Conservation (phyloP, 2,888 invertebrate genomes). For the Archips xylosteana region DNA sequence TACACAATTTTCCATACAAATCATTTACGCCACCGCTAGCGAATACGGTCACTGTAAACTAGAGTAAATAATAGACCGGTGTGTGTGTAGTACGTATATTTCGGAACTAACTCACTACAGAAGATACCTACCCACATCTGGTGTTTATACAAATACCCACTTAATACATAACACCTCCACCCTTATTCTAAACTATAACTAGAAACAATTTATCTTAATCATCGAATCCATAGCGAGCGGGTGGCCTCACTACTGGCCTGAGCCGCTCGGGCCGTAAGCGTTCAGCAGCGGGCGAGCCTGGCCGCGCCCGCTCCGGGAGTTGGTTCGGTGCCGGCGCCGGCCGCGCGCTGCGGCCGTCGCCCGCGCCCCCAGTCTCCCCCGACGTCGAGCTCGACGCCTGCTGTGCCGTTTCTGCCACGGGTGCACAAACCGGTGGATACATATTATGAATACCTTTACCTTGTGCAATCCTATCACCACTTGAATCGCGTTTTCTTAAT, state of each 20-base stretch:
- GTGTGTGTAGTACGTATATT: not conserved
- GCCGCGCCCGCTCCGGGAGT: not conserved
- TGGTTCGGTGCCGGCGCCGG: not conserved
- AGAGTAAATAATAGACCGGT: too few species aligned
- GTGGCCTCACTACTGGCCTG: not conserved
- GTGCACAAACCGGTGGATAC: not conserved
- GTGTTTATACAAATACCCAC: not conserved
- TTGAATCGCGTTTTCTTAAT: slow-evolving; percentile 13
- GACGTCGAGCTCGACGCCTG: slow-evolving; percentile 1
- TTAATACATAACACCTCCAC: slow-evolving; percentile 7
- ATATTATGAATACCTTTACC: not conserved
- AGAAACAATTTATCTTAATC: not conserved
- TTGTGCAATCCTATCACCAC: not conserved
- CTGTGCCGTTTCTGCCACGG: not conserved
- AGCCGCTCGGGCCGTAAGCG: not conserved
- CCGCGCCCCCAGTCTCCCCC: not conserved
- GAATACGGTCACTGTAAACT: too few species aligned
- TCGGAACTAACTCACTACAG: not conserved
- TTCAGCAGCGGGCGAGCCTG: not conserved
- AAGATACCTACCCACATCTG: not conserved
- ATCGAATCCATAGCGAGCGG: not conserved
- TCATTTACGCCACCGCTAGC: too few species aligned
- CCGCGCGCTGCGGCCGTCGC: not conserved
- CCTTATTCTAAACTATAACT: slow-evolving; percentile 5
- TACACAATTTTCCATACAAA: too few species aligned